Conservation (phyloP, 1,140 invertebrate genomes). For the Coptotermes formosanus region DNA sequence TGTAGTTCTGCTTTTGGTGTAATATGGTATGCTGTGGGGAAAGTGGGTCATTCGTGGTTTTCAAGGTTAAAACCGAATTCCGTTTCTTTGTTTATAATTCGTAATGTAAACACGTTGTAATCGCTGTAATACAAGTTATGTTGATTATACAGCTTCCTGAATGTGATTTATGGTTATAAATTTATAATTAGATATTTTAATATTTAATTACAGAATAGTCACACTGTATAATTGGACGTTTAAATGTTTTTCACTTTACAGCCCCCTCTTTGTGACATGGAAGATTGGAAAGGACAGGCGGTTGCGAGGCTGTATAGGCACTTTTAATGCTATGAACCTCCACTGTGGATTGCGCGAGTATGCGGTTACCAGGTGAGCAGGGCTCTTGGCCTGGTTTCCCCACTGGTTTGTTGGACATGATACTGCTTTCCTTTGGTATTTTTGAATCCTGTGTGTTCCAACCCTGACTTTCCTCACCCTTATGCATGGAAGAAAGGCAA, state of each 20-base stretch:
- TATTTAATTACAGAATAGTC: neutral
- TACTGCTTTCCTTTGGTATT: conserved; percentile 29
- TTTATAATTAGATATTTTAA: neutral
- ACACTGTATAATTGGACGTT: neutral
- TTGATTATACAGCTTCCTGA: neutral
- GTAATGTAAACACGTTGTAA: neutral
- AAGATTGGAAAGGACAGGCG: conserved; percentile 91
- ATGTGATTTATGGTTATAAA: neutral
- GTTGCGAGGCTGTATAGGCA: conserved; percentile 91
- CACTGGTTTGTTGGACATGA: conserved; percentile 18
- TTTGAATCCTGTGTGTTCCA: neutral
- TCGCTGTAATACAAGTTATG: neutral
- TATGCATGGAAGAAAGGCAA: conserved; percentile 2
- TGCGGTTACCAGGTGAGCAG: conserved; percentile 78
- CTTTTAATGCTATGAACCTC: conserved; percentile 92
- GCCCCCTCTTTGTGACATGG: conserved; percentile 99
- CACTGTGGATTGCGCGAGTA: conserved; percentile 93
- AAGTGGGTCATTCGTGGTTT: conserved; percentile 21
- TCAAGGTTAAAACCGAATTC: conserved; percentile 21
- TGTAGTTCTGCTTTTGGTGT: neutral
- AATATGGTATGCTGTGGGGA: neutral
- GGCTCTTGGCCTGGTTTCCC: conserved; percentile 33
- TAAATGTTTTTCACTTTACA: conserved; percentile 55
- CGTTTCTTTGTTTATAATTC: neutral
- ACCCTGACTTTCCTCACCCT: neutral